A percentile compares a stretch with the other conserved stretches of the same genome.
Evolutionary conservation across 2,113 vertebrate species (phyloP).

Genomic region (Prolemur simus): DNA sequence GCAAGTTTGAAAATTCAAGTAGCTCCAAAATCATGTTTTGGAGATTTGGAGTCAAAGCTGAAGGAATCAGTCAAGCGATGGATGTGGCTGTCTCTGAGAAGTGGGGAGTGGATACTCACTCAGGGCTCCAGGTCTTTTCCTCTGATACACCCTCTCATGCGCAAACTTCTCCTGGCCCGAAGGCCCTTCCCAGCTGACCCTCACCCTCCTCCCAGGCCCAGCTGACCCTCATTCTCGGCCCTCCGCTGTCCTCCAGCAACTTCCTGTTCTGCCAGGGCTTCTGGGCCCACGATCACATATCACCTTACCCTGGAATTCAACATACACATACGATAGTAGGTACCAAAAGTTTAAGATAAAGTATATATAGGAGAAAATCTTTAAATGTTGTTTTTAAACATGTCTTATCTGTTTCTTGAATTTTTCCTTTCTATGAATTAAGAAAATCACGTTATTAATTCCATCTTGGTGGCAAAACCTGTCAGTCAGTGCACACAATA

Average conservation of each 20-base stretch:
- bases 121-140: not conserved
- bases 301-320: not conserved
- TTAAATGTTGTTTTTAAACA: not conserved
- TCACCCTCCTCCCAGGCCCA: not conserved
- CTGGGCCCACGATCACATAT: not conserved
- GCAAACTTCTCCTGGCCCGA: not conserved
- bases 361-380: not conserved
- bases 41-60: not conserved
- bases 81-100: not conserved
- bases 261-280: not conserved
- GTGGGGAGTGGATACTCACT: not conserved
- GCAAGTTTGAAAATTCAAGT: not conserved
- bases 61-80: rapidly evolving
- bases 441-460: not conserved
- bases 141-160: no score
- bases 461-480: not conserved
- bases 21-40: not conserved
- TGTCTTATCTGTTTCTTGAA: not conserved
- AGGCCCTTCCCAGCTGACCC: not conserved
- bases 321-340: not conserved
- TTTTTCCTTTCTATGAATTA: not conserved
- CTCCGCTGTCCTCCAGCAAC: not conserved
- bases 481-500: not conserved
- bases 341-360: not conserved
- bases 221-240: no score